A percentile compares a stretch with the other conserved stretches of the same genome.
These are phyloP conservation scores for Oxytorus armatus DNA, from an alignment of 2,888 invertebrate species.

Conservation along the genomic window DNA sequence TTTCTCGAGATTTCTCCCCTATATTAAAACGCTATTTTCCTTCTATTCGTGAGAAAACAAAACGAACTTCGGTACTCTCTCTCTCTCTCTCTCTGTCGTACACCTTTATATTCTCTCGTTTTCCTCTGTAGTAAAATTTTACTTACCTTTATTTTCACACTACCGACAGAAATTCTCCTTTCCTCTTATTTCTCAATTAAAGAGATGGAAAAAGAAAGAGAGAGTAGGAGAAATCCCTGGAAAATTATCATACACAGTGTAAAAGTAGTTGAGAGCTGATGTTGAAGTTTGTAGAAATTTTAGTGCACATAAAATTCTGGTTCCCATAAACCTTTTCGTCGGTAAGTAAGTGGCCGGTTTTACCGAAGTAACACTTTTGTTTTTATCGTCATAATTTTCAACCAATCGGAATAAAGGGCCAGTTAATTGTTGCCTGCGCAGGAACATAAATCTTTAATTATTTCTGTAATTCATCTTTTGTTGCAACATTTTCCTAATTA, in stretches of 20 bases:
- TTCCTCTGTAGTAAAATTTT: conserved; percentile 15
- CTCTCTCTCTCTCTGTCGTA: background rate
- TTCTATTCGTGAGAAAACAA: conserved; percentile 21
- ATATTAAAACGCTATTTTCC: conserved; percentile 13
- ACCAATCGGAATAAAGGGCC: background rate
- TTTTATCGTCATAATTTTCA: background rate
- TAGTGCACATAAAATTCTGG: background rate
- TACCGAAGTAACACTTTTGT: background rate
- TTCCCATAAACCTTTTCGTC: background rate
- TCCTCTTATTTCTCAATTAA: too few relatives aligned
- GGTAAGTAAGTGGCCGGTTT: background rate
- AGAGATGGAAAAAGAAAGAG: background rate
- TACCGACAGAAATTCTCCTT: too few relatives aligned
- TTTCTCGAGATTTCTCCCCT: conserved; percentile 28
- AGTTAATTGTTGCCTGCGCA: background rate
- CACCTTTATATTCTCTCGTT: conserved; percentile 12
- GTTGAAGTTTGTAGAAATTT: background rate
- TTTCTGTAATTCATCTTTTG: too few relatives aligned
- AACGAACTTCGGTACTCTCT: background rate
- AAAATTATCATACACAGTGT: background rate
- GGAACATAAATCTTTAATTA: too few relatives aligned
- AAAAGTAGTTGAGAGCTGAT: background rate
- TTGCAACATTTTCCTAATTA: too few relatives aligned
- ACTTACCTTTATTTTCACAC: background rate
- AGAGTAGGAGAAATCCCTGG: background rate